Evolutionary conservation across 2,113 vertebrate genomes (phyloP).

Genomic region (Prunella himalayana): DNA sequence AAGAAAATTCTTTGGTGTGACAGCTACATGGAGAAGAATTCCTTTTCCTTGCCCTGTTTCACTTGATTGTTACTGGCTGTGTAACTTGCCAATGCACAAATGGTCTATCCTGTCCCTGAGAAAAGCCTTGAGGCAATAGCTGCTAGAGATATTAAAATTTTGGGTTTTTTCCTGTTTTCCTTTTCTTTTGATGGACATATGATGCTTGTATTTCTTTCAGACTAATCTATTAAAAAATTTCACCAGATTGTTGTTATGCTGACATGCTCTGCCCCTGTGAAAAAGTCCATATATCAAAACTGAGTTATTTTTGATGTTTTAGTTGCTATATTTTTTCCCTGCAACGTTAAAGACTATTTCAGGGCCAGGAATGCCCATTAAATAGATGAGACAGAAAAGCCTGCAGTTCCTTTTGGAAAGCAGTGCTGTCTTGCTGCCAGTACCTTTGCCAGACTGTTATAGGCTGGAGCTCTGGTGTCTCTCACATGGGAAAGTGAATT

Average conservation of each 20-base stretch:
- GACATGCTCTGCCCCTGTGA: background rate
- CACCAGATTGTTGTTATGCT: background rate
- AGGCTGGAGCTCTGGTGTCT: background rate
- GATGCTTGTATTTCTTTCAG: background rate
- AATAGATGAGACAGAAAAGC: background rate
- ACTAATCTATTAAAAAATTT: background rate
- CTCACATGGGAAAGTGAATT: background rate
- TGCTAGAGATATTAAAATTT: background rate
- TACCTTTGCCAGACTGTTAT: background rate
- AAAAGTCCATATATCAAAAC: background rate
- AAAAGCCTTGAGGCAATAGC: background rate
- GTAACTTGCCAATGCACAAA: background rate
- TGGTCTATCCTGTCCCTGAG: background rate
- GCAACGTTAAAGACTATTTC: background rate
- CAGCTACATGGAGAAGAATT: background rate
- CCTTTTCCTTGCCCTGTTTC: background rate
- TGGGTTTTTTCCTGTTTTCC: background rate
- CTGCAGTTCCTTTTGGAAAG: background rate
- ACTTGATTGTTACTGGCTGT: accelerated
- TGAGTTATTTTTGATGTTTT: background rate
- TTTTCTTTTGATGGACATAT: background rate
- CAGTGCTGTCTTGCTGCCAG: background rate
- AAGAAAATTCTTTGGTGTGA: background rate
- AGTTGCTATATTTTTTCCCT: background rate
- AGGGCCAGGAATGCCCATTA: background rate